A percentile compares a stretch with the other conserved stretches of the same genome.
Conservation (phyloP, 2,888 invertebrate species). For the Thecocarcelia acutangulata region DNA sequence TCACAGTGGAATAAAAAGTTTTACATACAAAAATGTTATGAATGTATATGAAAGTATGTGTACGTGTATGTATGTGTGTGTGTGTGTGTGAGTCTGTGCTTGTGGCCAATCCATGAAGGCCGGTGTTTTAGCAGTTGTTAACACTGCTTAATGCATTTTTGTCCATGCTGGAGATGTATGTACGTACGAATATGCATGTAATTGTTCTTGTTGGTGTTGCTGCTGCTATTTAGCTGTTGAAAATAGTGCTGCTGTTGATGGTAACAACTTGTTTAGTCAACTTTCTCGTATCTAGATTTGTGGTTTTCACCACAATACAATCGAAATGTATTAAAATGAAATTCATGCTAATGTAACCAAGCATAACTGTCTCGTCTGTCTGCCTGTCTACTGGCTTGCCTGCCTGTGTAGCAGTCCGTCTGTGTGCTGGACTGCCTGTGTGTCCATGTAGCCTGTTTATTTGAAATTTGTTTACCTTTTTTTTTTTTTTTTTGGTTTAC, state of each 20-base stretch:
- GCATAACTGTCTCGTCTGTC: conserved; percentile 38
- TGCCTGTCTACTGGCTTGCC: conserved; percentile 1
- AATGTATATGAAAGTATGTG: background rate
- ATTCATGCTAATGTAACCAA: conserved; percentile 42
- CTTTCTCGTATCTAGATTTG: conserved; percentile 66
- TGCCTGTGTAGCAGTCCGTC: background rate
- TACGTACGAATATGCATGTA: too few relatives aligned
- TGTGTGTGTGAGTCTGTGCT: conserved; percentile 1
- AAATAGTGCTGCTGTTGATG: conserved; percentile 37
- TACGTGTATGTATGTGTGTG: background rate
- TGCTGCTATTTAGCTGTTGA: conserved; percentile 5
- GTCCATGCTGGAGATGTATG: background rate
- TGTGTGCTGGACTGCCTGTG: background rate
- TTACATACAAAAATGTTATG: conserved; percentile 18
- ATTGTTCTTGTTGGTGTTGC: conserved; percentile 11
- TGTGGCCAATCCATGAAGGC: conserved; percentile 48
- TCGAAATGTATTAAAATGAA: conserved; percentile 49
- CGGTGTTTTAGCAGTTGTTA: conserved; percentile 61
- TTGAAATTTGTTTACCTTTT: conserved; percentile 14
- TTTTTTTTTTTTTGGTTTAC: background rate
- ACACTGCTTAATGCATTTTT: conserved; percentile 54
- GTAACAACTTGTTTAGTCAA: conserved; percentile 67
- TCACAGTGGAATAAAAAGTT: conserved; percentile 15
- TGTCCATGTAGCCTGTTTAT: conserved; percentile 22
- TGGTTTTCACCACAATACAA: conserved; percentile 55